Percentiles rank a stretch among this genome's conserved stretches.
Conservation (phyloP, 2,888 invertebrate genomes). For the Pterobdella sp. region DNA sequence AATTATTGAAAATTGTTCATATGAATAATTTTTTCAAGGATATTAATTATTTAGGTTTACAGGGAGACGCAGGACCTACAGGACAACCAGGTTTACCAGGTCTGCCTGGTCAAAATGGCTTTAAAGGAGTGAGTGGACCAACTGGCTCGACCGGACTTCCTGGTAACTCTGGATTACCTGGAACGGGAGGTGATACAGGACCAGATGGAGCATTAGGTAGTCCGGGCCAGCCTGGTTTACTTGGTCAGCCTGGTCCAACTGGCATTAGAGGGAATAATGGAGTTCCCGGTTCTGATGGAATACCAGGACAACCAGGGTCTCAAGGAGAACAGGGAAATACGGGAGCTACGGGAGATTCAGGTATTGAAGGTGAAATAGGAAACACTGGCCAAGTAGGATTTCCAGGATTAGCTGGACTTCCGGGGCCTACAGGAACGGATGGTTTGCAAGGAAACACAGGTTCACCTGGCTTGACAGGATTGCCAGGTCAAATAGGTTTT, state of each 20-base stretch:
- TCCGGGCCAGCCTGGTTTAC: constrained; percentile 29
- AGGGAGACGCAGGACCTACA: constrained; percentile 15
- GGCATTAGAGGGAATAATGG: constrained; percentile 36
- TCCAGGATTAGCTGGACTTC: constrained; percentile 17
- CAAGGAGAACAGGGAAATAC: constrained; percentile 17
- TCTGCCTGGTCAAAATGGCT: neutral
- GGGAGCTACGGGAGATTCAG: constrained; percentile 27
- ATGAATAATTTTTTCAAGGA: neutral
- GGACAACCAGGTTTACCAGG: constrained; percentile 23
- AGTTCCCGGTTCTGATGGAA: constrained; percentile 39
- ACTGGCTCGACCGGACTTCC: constrained; percentile 39
- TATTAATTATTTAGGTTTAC: neutral
- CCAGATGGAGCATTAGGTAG: constrained; percentile 19
- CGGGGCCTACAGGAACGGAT: neutral
- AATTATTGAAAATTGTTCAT: too few relatives aligned
- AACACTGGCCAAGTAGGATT: constrained; percentile 31
- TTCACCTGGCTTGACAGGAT: constrained; percentile 13
- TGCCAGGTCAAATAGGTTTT: constrained; percentile 12
- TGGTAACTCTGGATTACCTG: constrained; percentile 36
- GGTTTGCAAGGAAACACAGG: constrained; percentile 27
- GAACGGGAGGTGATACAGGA: constrained; percentile 35
- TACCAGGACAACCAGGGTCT: constrained; percentile 39
- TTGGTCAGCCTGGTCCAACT: constrained; percentile 33
- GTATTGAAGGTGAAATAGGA: constrained; percentile 30
- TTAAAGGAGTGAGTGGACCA: constrained; percentile 6